These are phyloP conservation scores for Mesocricetus auratus DNA, from an alignment of 2,113 vertebrate species.

Conservation along the genomic window DNA sequence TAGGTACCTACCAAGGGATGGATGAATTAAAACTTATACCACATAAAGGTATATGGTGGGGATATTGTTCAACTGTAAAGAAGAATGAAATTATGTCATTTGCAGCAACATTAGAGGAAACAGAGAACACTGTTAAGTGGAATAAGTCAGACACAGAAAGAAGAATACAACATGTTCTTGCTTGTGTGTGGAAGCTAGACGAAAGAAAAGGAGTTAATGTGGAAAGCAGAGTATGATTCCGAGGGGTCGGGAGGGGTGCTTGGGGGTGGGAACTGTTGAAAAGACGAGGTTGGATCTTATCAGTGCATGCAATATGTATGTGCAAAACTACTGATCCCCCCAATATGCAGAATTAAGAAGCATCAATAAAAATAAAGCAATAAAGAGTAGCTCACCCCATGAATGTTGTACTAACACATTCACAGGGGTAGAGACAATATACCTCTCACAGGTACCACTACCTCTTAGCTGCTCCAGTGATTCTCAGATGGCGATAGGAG, in stretches of 20 bases:
- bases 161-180: neutral
- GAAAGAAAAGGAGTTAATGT: neutral
- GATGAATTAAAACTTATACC: neutral
- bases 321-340: neutral
- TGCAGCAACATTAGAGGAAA: neutral
- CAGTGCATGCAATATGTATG: no score
- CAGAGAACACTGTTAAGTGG: neutral
- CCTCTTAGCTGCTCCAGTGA: neutral
- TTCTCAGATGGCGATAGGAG: neutral
- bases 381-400: neutral
- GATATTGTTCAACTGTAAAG: neutral
- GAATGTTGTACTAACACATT: neutral
- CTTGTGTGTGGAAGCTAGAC: neutral
- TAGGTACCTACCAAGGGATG: neutral
- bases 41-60: no score
- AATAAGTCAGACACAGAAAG: neutral
- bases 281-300: neutral
- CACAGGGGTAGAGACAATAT: no score
- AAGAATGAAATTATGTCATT: neutral
- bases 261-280: neutral
- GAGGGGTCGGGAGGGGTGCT: neutral
- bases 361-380: neutral
- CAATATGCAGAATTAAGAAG: neutral
- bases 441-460: neutral
- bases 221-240: neutral